Conservation (phyloP, 2,113 vertebrate genomes). For the Tretioscincus oriximinensis region DNA sequence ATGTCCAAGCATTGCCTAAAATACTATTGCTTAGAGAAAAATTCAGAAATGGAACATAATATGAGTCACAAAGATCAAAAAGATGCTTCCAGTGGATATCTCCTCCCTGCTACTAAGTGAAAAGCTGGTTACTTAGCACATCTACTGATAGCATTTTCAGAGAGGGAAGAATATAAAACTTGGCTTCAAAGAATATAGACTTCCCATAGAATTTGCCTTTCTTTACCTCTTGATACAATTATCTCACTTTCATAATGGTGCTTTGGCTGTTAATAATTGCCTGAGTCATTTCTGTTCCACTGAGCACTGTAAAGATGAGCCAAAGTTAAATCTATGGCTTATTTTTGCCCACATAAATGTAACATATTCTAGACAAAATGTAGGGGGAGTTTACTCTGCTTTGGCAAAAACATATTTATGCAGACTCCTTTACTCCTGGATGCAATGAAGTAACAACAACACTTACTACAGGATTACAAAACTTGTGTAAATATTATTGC, state of each 20-base stretch:
- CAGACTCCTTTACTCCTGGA: neutral
- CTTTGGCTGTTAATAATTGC: neutral
- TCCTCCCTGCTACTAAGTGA: too few species aligned
- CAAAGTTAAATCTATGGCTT: neutral
- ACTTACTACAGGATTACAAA: neutral
- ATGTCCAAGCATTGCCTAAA: too few species aligned
- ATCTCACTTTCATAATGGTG: neutral
- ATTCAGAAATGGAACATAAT: too few species aligned
- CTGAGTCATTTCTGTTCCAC: slow-evolving; percentile 3
- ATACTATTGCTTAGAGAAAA: too few species aligned
- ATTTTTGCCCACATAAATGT: neutral
- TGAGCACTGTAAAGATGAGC: neutral
- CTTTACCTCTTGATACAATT: neutral
- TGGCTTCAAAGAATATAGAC: neutral
- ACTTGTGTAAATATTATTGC: too few species aligned
- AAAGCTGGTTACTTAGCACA: too few species aligned
- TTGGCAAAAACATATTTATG: neutral
- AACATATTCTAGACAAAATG: neutral
- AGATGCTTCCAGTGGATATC: too few species aligned
- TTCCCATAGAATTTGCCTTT: neutral
- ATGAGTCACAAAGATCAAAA: too few species aligned
- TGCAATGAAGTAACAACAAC: neutral
- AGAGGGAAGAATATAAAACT: neutral
- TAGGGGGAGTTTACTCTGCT: neutral
- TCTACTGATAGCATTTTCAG: neutral